These are phyloP conservation scores for Crocidura indochinensis DNA, from an alignment of 2,797 vertebrate genomes.

Conservation along the genomic window DNA sequence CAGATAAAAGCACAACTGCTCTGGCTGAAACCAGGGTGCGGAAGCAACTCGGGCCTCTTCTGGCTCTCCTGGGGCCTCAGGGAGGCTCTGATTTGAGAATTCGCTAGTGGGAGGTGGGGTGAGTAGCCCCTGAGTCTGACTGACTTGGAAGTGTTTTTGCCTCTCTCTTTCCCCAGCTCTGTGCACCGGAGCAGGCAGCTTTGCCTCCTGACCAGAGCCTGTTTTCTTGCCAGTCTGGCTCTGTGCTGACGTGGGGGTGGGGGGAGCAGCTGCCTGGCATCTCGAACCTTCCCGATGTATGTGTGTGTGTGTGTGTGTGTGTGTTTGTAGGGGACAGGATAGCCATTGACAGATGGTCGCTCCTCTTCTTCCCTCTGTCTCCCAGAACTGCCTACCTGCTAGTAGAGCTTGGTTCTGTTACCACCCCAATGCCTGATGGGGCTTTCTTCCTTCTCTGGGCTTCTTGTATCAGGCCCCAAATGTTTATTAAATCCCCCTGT, in stretches of 20 bases:
- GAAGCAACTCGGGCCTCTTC: neutral
- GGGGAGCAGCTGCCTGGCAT: neutral
- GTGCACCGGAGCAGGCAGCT: neutral
- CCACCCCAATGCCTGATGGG: too few species aligned
- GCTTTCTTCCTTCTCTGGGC: conserved; percentile 5
- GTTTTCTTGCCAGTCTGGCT: too few species aligned
- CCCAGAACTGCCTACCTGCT: neutral
- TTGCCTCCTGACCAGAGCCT: neutral
- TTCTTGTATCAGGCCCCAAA: conserved; percentile 7
- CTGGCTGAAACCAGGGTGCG: conserved; percentile 24
- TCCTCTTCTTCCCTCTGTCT: neutral
- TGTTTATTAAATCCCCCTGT: neutral
- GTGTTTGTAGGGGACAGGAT: neutral
- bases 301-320: neutral
- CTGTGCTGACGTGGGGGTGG: neutral
- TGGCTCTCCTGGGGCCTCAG: neutral
- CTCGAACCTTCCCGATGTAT: neutral
- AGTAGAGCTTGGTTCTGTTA: neutral
- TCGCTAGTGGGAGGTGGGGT: neutral
- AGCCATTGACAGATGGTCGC: neutral
- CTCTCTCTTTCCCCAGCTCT: neutral
- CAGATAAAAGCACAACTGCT: conserved; percentile 56
- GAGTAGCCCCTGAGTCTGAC: neutral
- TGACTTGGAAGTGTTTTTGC: neutral
- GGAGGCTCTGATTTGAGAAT: neutral